Conservation (phyloP, 2,888 invertebrate species). For the Conchocele bisecta region DNA sequence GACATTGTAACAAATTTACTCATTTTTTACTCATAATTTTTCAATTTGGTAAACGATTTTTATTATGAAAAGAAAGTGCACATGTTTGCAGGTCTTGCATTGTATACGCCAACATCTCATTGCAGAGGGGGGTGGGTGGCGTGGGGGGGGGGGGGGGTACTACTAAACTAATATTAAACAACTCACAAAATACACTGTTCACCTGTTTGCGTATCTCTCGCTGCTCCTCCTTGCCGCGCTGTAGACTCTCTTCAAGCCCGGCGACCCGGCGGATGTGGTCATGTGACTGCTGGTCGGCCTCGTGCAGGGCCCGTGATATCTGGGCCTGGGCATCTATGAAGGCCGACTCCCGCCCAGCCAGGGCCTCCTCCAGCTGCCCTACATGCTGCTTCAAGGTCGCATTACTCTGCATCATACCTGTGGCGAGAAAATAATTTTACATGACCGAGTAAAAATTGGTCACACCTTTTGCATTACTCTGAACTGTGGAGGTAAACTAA, state of each 20-base stretch:
- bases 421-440: too few relatives aligned
- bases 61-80: too few relatives aligned
- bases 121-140: too few relatives aligned
- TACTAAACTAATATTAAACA: not conserved
- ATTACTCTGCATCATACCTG: conserved; percentile 81
- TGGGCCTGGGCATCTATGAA: conserved; percentile 76
- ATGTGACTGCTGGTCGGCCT: conserved; percentile 67
- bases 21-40: too few relatives aligned
- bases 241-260: conserved; percentile 75
- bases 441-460: too few relatives aligned
- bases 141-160: not conserved
- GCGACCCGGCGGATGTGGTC: conserved; percentile 68
- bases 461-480: too few relatives aligned
- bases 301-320: conserved; percentile 71
- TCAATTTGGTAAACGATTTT: too few relatives aligned
- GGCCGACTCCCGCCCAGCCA: conserved; percentile 79
- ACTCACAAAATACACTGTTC: not conserved
- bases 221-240: conserved; percentile 78
- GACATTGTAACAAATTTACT: too few relatives aligned
- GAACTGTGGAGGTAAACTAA: too few relatives aligned
- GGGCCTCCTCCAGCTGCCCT: conserved; percentile 78
- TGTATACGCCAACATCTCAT: too few relatives aligned
- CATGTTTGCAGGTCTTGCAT: too few relatives aligned
- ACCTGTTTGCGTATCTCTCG: conserved; percentile 82
- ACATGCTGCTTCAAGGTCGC: conserved; percentile 80